Evolutionary conservation across 2,113 vertebrate genomes (phyloP), one percentile per base, ranked within the genome.

Genomic region (Sturnus vulgaris): DNA sequence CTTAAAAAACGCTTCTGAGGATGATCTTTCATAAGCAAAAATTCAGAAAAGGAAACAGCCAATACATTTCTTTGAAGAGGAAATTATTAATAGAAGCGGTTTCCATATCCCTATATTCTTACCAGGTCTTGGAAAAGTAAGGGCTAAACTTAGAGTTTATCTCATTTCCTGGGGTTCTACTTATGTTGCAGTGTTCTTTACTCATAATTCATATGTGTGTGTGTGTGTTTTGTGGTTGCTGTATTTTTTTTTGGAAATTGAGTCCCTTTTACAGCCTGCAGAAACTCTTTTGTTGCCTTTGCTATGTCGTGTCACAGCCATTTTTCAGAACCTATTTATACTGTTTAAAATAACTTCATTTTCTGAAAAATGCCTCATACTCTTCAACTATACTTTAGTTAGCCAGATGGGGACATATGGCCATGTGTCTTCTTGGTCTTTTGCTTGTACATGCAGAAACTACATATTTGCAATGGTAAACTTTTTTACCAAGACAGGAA

Each of bases 131-230:
- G 64, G 52, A 84, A 90, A 92, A 92, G 68, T 86, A 65, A 87
- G n/a, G 0, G 11, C 88, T 80, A 83, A 94, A 81, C 33, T 86
- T 90, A 61, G 73, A 53, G 37, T 90, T 86, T 91, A 73, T 93
- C 66, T 93, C 84, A 82, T 92, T 96, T 96, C 84, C 92, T 93
- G 87, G 53, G n/a, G 61, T 85, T 95, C 68, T 83, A 18, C 88
- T 73, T 88, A n/a, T 9, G 37, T 49, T 88, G 49, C 77, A 28
- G 35, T 79, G 39, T 69, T 82, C 63, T 86, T 70, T 47, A 66
- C 63, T 95, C n/a, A 11, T 47, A 68, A 75, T 78, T 69, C 0
- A 1, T 8, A 4, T n/a, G 31, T 18, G 7, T 81, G 31, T 72
- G n/a, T 72, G n/a, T 88, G 33, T 92, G 33, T 89, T 72, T 70